Conservation (phyloP, 2,797 vertebrate genomes). For the Toxotes lorentzi region DNA sequence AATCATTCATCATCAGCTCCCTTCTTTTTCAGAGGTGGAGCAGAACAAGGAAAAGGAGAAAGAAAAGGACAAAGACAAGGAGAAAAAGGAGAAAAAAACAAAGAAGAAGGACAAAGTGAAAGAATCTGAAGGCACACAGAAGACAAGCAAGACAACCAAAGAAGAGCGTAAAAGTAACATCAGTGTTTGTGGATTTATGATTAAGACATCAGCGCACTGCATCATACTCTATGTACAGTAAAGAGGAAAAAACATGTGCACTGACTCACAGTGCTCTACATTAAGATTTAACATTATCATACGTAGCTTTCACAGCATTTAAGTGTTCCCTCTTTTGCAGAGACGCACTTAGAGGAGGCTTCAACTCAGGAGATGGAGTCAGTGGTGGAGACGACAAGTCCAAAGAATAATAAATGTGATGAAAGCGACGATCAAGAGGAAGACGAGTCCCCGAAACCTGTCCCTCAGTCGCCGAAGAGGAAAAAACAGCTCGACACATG, state of each 20-base stretch:
- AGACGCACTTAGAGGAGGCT: constrained; percentile 56
- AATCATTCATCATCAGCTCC: constrained; percentile 5
- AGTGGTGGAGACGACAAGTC: constrained; percentile 48
- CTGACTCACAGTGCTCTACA: background rate
- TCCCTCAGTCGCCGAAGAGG: constrained; percentile 69
- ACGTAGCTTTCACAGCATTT: background rate
- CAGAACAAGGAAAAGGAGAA: constrained; percentile 58
- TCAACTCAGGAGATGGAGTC: constrained; percentile 59
- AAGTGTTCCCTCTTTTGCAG: constrained; percentile 55
- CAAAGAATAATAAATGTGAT: constrained; percentile 53
- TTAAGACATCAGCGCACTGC: background rate
- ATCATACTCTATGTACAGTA: background rate
- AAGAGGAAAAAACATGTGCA: background rate
- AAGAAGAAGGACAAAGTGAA: constrained; percentile 75
- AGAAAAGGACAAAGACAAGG: constrained; percentile 64
- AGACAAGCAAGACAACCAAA: constrained; percentile 64
- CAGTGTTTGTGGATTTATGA: background rate
- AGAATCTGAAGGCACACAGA: constrained; percentile 59
- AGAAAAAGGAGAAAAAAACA: constrained; percentile 71
- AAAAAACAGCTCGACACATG: constrained; percentile 76
- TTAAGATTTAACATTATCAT: background rate
- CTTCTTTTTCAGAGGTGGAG: constrained; percentile 60
- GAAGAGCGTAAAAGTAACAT: constrained; percentile 71
- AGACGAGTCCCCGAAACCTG: constrained; percentile 44
- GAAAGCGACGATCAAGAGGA: constrained; percentile 67